Evolutionary conservation across 2,797 vertebrate genomes (phyloP).

Genomic region (Apogon talboti): DNA sequence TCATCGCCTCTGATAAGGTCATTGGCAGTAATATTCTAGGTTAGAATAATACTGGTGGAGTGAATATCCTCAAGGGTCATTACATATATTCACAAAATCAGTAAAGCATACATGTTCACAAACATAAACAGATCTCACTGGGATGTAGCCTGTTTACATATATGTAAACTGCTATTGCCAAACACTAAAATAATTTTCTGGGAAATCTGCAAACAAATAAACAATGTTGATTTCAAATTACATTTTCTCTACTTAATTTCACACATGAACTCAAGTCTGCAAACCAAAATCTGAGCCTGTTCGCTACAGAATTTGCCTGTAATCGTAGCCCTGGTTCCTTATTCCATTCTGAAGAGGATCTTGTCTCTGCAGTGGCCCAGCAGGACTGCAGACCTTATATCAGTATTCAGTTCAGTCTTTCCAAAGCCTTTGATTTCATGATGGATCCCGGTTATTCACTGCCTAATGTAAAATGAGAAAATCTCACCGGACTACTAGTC

Average conservation of each 20-base stretch:
- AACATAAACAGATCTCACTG: conserved; percentile 26
- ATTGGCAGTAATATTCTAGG: conserved; percentile 64
- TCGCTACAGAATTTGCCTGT: conserved; percentile 32
- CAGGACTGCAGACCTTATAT: conserved; percentile 73
- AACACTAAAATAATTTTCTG: conserved; percentile 11
- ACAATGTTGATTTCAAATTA: not conserved
- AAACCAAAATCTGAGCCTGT: conserved; percentile 8
- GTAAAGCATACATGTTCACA: conserved; percentile 15
- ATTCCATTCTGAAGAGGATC: conserved; percentile 65
- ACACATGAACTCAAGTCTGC: conserved; percentile 3
- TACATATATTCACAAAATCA: conserved; percentile 45
- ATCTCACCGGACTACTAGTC: conserved; percentile 67
- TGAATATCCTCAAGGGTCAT: conserved; percentile 33
- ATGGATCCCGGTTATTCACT: conserved; percentile 78
- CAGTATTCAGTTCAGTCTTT: conserved; percentile 80
- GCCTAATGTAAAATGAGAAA: conserved; percentile 76
- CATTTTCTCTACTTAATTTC: not conserved
- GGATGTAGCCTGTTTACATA: conserved; percentile 24
- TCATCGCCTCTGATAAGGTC: conserved; percentile 67
- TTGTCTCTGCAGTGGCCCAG: conserved; percentile 71
- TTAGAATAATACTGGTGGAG: conserved; percentile 63
- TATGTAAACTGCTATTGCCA: conserved; percentile 21
- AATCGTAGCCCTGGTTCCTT: conserved; percentile 62
- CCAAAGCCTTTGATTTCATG: conserved; percentile 82
- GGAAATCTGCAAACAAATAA: conserved; percentile 16